A percentile compares a stretch with the other conserved stretches of the same genome.
These are phyloP conservation scores for Eretmochelys imbricata DNA, from an alignment of 2,113 vertebrate species.

Conservation along the genomic window DNA sequence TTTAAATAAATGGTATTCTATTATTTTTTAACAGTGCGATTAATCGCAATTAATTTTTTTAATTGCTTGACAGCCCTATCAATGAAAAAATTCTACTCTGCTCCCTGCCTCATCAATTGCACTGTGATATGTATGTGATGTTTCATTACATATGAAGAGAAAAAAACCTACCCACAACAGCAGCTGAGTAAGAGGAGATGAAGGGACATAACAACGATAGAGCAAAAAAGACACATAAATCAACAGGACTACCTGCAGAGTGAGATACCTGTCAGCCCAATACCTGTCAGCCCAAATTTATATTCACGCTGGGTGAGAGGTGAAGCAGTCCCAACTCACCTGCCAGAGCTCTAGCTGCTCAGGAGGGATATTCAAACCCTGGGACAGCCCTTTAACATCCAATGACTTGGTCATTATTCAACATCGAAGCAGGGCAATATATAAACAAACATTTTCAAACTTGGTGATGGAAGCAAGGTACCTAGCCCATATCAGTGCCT, in stretches of 20 bases:
- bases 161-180: neutral
- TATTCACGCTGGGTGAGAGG: neutral
- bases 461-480: neutral
- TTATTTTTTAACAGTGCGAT: too few species aligned
- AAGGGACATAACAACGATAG: neutral
- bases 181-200: neutral
- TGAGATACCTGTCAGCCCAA: neutral
- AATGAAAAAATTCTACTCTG: neutral
- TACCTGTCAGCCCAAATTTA: neutral
- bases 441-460: neutral
- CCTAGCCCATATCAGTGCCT: neutral
- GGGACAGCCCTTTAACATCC: neutral
- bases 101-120: neutral
- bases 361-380: neutral
- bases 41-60: too few species aligned
- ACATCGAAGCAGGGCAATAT: neutral
- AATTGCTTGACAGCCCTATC: too few species aligned
- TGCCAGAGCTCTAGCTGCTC: neutral
- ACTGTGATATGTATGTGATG: neutral
- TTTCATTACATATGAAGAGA: neutral
- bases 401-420: neutral
- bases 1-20: too few species aligned
- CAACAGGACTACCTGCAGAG: neutral
- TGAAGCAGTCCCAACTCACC: neutral
- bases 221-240: neutral